A percentile compares a stretch with the other conserved stretches of the same genome.
These are phyloP conservation scores for Falco punctatus DNA, from an alignment of 2,113 vertebrate species.

Conservation along the genomic window DNA sequence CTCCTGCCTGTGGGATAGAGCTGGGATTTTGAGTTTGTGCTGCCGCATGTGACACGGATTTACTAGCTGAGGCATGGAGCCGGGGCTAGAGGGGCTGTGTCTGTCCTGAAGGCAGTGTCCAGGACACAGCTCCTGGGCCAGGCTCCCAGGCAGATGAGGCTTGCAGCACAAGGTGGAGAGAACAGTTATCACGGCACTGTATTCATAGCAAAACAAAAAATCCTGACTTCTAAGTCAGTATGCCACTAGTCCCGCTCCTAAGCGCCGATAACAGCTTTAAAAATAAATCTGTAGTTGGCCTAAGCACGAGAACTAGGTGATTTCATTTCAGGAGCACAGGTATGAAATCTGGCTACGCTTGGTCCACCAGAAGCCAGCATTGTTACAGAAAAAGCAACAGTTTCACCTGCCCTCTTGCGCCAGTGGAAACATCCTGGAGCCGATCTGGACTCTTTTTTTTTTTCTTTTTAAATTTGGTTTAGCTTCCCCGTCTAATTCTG, in stretches of 20 bases:
- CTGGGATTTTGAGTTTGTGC: neutral
- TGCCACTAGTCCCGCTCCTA: neutral
- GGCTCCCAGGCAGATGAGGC: neutral
- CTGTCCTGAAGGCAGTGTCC: neutral
- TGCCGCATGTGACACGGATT: neutral
- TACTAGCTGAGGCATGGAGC: neutral
- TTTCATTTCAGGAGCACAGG: neutral
- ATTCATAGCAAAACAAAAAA: neutral
- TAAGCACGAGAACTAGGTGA: neutral
- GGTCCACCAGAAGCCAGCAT: neutral
- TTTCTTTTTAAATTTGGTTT: neutral
- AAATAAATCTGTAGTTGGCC: neutral
- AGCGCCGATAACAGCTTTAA: neutral
- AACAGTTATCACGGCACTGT: rapidly evolving
- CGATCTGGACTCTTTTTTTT: neutral
- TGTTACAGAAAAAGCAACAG: neutral
- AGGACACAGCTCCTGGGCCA: neutral
- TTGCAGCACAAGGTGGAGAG: neutral
- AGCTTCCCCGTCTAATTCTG: neutral
- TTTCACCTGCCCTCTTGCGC: neutral
- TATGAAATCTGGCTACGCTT: neutral
- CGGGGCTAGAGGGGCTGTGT: neutral
- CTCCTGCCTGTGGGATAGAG: neutral
- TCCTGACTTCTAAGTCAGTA: neutral
- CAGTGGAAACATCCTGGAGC: neutral